Conservation (phyloP, 2,113 vertebrate genomes). For the Tauraco erythrolophus region DNA sequence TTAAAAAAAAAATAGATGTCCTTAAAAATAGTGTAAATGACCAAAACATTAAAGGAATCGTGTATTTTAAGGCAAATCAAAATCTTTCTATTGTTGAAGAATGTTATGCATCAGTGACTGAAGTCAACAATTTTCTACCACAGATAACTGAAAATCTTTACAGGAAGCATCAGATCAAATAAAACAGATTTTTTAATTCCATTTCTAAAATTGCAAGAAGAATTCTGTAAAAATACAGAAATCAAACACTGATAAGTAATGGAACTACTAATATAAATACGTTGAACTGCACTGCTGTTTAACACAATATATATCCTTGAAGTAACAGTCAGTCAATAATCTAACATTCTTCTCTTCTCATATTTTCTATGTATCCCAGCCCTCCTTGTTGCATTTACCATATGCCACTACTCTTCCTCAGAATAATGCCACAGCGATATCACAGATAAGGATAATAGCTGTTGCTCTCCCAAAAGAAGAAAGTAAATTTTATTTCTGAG, state of each 20-base stretch:
- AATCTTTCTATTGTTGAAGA: neutral
- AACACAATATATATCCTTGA: neutral
- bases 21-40: neutral
- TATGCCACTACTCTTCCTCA: neutral
- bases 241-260: neutral
- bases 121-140: neutral
- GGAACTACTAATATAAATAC: neutral
- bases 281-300: neutral
- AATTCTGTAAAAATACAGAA: neutral
- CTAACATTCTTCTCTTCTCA: neutral
- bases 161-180: neutral
- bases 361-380: neutral
- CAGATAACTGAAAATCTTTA: neutral
- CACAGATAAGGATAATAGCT: neutral
- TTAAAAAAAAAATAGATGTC: neutral
- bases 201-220: neutral
- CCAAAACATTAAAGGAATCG: neutral
- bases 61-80: neutral
- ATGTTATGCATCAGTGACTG: neutral
- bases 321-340: neutral
- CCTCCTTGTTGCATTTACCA: neutral
- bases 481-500: neutral
- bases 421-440: neutral
- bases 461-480: neutral
- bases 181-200: neutral